Percentiles rank a stretch among this genome's conserved stretches.
Conservation (phyloP, 2,113 vertebrate genomes). For the Psilopogon haemacephalus region DNA sequence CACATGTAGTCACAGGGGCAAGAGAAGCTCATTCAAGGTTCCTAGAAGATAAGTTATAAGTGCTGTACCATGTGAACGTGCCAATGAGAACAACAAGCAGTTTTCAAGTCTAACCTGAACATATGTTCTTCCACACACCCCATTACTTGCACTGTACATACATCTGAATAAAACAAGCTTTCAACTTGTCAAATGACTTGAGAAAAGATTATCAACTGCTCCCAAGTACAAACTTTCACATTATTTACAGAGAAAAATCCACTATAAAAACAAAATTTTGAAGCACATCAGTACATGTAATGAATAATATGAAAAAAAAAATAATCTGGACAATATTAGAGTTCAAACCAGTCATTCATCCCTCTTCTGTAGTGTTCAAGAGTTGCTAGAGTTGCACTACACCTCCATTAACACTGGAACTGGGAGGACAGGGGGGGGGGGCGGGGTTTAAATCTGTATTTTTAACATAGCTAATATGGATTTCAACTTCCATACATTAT, state of each 20-base stretch:
- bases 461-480: not conserved
- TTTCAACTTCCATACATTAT: not conserved
- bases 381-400: not conserved
- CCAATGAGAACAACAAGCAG: not conserved
- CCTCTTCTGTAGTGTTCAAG: not conserved
- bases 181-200: not conserved
- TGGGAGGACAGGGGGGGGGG: too few species aligned
- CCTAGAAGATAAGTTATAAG: not conserved
- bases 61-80: fast-evolving
- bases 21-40: not conserved
- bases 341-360: not conserved
- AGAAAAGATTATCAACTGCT: not conserved
- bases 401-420: fast-evolving
- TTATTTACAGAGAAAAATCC: not conserved
- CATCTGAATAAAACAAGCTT: not conserved
- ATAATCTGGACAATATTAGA: not conserved
- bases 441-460: not conserved
- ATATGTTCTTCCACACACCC: not conserved
- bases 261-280: not conserved
- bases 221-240: not conserved
- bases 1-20: not conserved
- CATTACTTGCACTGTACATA: not conserved
- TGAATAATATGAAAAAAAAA: not conserved
- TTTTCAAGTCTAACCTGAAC: not conserved
- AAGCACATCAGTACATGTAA: not conserved